Conservation (phyloP, 1,140 invertebrate species). For the Contarinia nasturtii region DNA sequence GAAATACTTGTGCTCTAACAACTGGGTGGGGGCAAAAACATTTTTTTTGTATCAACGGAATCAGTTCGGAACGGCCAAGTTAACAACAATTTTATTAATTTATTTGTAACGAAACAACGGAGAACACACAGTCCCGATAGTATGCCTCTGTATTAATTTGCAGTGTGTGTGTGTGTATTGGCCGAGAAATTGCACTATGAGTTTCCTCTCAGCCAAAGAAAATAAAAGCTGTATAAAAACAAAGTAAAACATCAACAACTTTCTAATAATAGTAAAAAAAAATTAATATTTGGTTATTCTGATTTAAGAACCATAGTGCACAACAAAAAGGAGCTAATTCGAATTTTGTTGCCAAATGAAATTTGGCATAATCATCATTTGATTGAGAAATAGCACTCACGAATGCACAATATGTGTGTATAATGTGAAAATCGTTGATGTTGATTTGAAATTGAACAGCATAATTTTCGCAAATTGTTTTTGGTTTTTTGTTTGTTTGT, state of each 20-base stretch:
- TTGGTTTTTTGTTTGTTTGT: not conserved
- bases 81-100: not conserved
- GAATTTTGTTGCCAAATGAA: not conserved
- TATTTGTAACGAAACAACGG: not conserved
- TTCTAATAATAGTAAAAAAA: too few relatives aligned
- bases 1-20: not conserved
- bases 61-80: not conserved
- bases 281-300: too few relatives aligned
- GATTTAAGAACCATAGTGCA: too few relatives aligned
- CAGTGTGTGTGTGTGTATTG: too few relatives aligned
- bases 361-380: not conserved
- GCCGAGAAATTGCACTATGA: too few relatives aligned
- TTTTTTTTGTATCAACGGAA: not conserved
- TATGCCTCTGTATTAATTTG: not conserved
- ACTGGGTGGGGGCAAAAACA: not conserved
- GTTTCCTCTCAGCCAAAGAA: too few relatives aligned
- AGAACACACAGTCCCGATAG: not conserved
- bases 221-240: too few relatives aligned
- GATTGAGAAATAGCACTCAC: not conserved
- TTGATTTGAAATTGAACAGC: not conserved
- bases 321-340: not conserved
- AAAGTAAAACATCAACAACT: too few relatives aligned
- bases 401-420: not conserved
- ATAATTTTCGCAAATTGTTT: constrained; percentile 12
- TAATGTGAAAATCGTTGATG: not conserved